These are phyloP conservation scores for Myrmecophaga tridactyla DNA, from an alignment of 2,113 vertebrate species.

Conservation along the genomic window DNA sequence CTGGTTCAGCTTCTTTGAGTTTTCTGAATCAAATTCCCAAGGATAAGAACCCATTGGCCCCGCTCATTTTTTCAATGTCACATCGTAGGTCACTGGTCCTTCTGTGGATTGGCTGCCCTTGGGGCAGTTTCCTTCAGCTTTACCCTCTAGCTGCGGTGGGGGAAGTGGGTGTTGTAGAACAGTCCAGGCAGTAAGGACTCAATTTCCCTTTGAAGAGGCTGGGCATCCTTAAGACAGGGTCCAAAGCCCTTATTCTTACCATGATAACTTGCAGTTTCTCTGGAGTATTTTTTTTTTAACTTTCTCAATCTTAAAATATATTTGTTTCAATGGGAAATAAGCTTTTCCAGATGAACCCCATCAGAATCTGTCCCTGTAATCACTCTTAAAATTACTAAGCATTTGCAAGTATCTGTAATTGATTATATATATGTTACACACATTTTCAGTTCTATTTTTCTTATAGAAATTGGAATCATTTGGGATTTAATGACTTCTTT, in stretches of 20 bases:
- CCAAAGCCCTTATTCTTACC: background rate
- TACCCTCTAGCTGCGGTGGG: background rate
- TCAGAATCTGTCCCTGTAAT: background rate
- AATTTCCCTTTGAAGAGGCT: slow-evolving; percentile 46
- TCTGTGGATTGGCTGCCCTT: slow-evolving; percentile 30
- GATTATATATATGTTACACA: background rate
- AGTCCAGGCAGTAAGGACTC: background rate
- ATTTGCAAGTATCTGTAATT: background rate
- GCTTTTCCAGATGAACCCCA: slow-evolving; percentile 20
- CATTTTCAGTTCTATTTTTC: slow-evolving; percentile 1
- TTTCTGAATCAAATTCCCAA: slow-evolving; percentile 68
- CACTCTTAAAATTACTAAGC: background rate
- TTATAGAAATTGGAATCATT: slow-evolving; percentile 9
- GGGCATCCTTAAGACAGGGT: background rate
- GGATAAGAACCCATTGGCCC: slow-evolving; percentile 42
- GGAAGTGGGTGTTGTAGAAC: background rate
- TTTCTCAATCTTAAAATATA: slow-evolving; percentile 37
- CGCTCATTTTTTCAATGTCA: slow-evolving; percentile 48
- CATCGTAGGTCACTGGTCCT: slow-evolving; percentile 60
- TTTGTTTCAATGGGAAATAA: slow-evolving; percentile 26
- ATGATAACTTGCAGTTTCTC: background rate
- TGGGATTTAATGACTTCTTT: slow-evolving; percentile 14
- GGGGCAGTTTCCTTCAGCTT: slow-evolving; percentile 67
- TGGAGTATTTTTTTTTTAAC: background rate
- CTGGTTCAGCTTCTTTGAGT: slow-evolving; percentile 32